These are phyloP conservation scores for Lasiommata megera DNA, from an alignment of 2,888 invertebrate species.

Conservation along the genomic window DNA sequence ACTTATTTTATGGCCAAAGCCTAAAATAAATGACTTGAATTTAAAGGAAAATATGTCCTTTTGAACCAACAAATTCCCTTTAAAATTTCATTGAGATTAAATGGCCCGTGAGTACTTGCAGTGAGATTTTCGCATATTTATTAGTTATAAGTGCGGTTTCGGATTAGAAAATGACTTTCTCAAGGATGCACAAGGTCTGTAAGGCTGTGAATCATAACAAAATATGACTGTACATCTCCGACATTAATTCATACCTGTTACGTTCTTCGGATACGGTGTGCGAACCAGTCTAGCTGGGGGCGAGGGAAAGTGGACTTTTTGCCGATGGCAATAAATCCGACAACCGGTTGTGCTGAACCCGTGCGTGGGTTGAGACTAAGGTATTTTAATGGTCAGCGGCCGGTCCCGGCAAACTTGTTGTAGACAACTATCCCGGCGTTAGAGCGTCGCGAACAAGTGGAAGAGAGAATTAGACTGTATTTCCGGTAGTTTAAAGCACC, in stretches of 20 bases:
- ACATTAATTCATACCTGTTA: constrained; percentile 31
- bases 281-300: constrained; percentile 22
- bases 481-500: constrained; percentile 17
- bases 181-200: constrained; percentile 5
- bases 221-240: constrained; percentile 1
- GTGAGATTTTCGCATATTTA: neutral
- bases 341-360: constrained; percentile 17
- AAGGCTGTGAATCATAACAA: neutral
- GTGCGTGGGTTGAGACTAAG: constrained; percentile 32
- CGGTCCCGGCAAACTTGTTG: constrained; percentile 37
- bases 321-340: constrained; percentile 11
- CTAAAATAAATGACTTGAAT: no score
- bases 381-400: constrained; percentile 38
- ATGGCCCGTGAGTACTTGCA: neutral
- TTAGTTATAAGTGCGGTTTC: neutral
- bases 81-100: no score
- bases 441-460: constrained; percentile 28
- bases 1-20: no score
- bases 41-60: no score
- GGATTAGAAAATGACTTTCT: neutral
- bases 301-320: constrained; percentile 25
- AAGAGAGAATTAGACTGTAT: constrained; percentile 25
- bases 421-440: constrained; percentile 29
- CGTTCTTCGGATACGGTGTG: constrained; percentile 23
- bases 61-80: no score